These are phyloP conservation scores for Corythaeola cristata DNA, from an alignment of 2,113 vertebrate species.

Conservation along the genomic window DNA sequence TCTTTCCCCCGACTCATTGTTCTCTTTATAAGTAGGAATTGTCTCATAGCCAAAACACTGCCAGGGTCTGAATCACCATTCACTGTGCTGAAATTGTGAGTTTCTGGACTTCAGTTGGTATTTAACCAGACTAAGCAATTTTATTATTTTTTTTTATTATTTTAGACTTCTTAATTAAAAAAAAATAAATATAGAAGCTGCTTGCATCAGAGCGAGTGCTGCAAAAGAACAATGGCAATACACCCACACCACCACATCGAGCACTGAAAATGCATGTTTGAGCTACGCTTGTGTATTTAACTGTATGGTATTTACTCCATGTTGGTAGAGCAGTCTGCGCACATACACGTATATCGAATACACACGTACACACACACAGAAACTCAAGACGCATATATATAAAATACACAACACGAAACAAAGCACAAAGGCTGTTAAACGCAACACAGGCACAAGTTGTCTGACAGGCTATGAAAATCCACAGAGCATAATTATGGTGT, in stretches of 20 bases:
- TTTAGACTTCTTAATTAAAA: constrained; percentile 25
- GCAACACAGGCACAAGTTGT: constrained; percentile 11
- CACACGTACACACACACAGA: not conserved
- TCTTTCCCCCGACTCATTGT: not conserved
- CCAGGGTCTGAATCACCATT: constrained; percentile 68
- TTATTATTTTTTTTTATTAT: not conserved
- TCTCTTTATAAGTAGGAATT: constrained; percentile 69
- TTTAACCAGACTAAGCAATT: not conserved
- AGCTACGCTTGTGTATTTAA: constrained; percentile 5
- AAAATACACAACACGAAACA: constrained; percentile 16
- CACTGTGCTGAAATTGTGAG: constrained; percentile 60
- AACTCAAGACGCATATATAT: not conserved
- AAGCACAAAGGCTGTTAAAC: constrained; percentile 56
- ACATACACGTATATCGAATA: not conserved
- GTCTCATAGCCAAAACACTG: constrained; percentile 60
- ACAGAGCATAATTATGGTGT: constrained; percentile 15
- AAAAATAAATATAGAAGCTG: not conserved
- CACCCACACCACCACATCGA: not conserved
- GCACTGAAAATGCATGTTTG: not conserved
- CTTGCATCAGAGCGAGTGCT: not conserved
- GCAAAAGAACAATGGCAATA: constrained; percentile 44
- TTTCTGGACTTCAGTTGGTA: constrained; percentile 49
- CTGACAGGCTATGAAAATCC: constrained; percentile 51
- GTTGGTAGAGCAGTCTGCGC: not conserved
- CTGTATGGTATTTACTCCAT: not conserved